A percentile compares a stretch with the other conserved stretches of the same genome.
phyloP scores from a whole-genome alignment of 1,140 invertebrate genomes.

The Stenopsyche tienmushanensis region DNA sequence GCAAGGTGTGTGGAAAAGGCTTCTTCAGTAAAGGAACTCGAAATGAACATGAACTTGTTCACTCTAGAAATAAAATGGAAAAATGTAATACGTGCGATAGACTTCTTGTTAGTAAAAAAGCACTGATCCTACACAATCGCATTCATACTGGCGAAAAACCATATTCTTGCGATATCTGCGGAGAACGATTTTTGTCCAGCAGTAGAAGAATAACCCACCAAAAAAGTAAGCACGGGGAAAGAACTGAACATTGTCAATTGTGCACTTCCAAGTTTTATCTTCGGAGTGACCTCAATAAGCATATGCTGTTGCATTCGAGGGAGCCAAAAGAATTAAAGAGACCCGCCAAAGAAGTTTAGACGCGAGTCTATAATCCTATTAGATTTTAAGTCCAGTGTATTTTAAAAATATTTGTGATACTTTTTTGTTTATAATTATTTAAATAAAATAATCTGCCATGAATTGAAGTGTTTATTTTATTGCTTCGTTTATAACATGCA shows the following conservation, averaged over 20 bases:
- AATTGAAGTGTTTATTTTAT: no score
- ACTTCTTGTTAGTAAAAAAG: constrained; percentile 52
- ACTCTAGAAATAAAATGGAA: constrained; percentile 52
- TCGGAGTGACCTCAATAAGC: constrained; percentile 33
- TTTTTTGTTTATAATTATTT: no score
- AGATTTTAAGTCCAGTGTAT: no score
- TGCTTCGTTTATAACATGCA: no score
- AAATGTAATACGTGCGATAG: constrained; percentile 54
- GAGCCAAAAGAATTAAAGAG: constrained; percentile 13
- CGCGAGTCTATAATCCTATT: no score
- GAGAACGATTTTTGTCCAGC: constrained; percentile 56
- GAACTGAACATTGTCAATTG: constrained; percentile 31
- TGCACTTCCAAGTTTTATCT: constrained; percentile 30
- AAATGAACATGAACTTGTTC: constrained; percentile 52
- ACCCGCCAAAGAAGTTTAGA: constrained; percentile 5
- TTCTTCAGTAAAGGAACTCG: constrained; percentile 53
- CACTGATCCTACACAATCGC: constrained; percentile 50
- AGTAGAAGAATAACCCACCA: constrained; percentile 50
- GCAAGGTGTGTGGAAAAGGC: constrained; percentile 52
- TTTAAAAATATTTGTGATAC: background rate
- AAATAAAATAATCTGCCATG: no score
- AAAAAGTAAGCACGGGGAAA: constrained; percentile 49
- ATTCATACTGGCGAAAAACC: constrained; percentile 76
- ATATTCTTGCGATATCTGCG: constrained; percentile 70
- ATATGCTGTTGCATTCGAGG: constrained; percentile 22